These are phyloP conservation scores for Lophotriccus pileatus DNA, from an alignment of 2,797 vertebrate species.

Conservation along the genomic window DNA sequence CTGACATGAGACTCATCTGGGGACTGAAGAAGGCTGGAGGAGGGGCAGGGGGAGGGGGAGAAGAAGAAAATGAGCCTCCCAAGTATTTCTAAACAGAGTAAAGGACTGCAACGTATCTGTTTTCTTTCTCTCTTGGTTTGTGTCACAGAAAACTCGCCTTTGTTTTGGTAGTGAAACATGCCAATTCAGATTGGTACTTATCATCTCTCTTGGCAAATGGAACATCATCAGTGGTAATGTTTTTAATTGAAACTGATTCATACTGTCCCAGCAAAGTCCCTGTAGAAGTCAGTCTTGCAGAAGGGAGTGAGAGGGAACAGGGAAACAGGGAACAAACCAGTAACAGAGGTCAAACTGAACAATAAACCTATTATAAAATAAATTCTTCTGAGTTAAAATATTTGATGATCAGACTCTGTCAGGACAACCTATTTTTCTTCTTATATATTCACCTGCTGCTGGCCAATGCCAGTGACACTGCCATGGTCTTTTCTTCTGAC, in stretches of 20 bases:
- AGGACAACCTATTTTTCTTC: background rate
- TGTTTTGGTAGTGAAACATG: background rate
- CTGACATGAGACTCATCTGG: background rate
- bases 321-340: background rate
- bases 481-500: background rate
- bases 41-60: background rate
- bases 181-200: background rate
- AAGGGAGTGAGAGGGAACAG: background rate
- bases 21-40: background rate
- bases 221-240: slow-evolving; percentile 2
- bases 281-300: background rate
- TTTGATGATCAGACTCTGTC: background rate
- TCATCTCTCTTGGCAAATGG: background rate
- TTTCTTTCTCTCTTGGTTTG: background rate
- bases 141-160: background rate
- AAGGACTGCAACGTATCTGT: background rate
- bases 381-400: slow-evolving; percentile 1
- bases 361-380: background rate
- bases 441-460: background rate
- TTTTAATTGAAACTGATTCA: slow-evolving; percentile 54
- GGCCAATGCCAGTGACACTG: background rate
- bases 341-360: slow-evolving; percentile 28
- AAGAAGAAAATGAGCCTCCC: background rate
- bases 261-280: background rate
- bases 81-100: background rate